These are phyloP conservation scores for Stegophylla sp. DNA, from an alignment of 2,888 invertebrate genomes.

Conservation along the genomic window DNA sequence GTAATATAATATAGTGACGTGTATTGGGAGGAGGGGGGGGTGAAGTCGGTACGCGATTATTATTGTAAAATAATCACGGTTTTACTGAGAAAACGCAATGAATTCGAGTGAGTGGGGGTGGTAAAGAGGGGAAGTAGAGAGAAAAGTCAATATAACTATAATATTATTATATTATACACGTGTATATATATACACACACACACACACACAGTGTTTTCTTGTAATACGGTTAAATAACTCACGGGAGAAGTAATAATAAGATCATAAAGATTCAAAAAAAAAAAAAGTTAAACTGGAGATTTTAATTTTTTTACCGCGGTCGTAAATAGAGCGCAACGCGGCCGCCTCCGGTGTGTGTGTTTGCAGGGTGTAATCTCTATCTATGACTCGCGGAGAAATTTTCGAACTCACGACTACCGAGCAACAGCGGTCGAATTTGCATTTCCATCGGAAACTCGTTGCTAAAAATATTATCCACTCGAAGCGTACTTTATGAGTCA, in stretches of 20 bases:
- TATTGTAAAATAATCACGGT: not conserved
- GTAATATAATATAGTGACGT: no score
- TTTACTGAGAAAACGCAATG: not conserved
- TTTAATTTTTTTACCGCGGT: not conserved
- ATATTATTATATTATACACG: no score
- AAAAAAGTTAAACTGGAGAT: not conserved
- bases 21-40: no score
- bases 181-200: not conserved
- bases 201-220: not conserved
- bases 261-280: not conserved
- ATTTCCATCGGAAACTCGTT: not conserved
- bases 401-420: not conserved
- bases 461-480: constrained; percentile 8
- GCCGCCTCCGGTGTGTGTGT: no score
- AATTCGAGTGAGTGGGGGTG: not conserved
- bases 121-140: no score
- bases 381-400: not conserved
- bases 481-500: not conserved
- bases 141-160: not conserved
- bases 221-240: not conserved
- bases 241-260: not conserved
- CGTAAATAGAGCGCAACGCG: not conserved
- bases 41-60: not conserved
- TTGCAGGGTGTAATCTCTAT: no score
- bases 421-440: constrained; percentile 11